A percentile compares a stretch with the other conserved stretches of the same genome.
phyloP scores from a whole-genome alignment of 2,888 invertebrate genomes.

The Lasioglossum villosulum region DNA sequence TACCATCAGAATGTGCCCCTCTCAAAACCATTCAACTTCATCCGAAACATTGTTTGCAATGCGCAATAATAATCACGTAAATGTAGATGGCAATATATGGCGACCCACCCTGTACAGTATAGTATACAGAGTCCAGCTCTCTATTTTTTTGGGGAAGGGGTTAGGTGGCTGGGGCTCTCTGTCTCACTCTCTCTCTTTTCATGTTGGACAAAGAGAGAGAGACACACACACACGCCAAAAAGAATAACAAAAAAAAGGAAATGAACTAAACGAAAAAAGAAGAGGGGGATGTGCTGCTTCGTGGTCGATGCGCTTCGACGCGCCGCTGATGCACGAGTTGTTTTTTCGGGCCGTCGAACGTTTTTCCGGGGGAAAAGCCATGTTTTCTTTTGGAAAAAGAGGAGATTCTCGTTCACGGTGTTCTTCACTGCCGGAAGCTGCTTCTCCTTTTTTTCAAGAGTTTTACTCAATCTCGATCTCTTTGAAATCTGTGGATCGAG shows the following conservation, averaged over 20 bases:
- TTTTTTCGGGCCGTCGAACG: slow-evolving; percentile 39
- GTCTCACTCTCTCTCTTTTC: no score
- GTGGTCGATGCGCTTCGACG: slow-evolving; percentile 61
- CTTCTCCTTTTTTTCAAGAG: slow-evolving; percentile 46
- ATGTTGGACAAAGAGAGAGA: neutral
- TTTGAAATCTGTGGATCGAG: neutral
- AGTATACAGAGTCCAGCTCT: slow-evolving; percentile 6
- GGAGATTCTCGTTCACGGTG: slow-evolving; percentile 61
- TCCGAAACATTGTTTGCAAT: no score
- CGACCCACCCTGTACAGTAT: no score
- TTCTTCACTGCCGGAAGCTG: slow-evolving; percentile 48
- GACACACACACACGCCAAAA: neutral
- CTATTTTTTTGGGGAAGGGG: slow-evolving; percentile 32
- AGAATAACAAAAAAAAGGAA: neutral
- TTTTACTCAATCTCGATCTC: slow-evolving; percentile 23
- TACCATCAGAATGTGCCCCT: no score
- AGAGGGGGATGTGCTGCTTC: slow-evolving; percentile 65
- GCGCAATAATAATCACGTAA: no score
- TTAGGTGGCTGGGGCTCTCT: neutral
- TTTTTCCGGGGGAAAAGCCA: slow-evolving; percentile 33
- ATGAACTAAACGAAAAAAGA: slow-evolving; percentile 19
- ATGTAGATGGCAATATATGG: no score
- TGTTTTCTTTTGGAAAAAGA: slow-evolving; percentile 45
- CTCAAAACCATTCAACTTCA: no score
- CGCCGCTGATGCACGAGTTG: slow-evolving; percentile 51